Percentiles rank a stretch among this genome's conserved stretches.
phyloP scores from a whole-genome alignment of 2,888 invertebrate genomes.

The Eilema sororculum region DNA sequence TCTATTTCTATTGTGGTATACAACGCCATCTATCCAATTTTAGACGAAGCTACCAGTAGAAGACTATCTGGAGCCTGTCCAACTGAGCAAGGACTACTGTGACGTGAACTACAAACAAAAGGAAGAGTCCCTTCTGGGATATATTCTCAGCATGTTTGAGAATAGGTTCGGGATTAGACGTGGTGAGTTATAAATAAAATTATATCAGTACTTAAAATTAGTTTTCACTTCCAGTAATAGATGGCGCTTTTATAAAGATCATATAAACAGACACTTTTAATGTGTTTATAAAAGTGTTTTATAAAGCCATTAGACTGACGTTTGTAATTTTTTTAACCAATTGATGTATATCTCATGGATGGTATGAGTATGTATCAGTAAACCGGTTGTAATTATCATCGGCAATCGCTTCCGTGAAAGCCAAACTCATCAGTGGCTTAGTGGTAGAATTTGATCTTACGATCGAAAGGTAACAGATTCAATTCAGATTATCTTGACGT shows the following conservation, averaged over 20 bases:
- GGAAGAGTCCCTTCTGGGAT: conserved; percentile 77
- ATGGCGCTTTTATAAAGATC: neutral
- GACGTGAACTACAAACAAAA: conserved; percentile 70
- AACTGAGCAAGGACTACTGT: conserved; percentile 74
- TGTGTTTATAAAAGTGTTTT: too few relatives aligned
- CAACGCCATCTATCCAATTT: conserved; percentile 1
- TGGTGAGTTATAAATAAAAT: conserved; percentile 58
- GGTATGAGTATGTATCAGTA: neutral
- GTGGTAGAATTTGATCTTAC: too few relatives aligned
- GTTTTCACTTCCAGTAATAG: neutral
- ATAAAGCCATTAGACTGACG: too few relatives aligned
- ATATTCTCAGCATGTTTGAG: conserved; percentile 79
- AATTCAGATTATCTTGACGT: too few relatives aligned
- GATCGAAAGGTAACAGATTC: too few relatives aligned
- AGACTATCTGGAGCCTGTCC: conserved; percentile 81
- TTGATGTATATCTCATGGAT: too few relatives aligned
- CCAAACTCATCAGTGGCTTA: too few relatives aligned
- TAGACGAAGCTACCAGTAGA: conserved; percentile 70
- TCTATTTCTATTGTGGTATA: neutral
- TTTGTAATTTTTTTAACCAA: too few relatives aligned
- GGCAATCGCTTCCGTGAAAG: too few relatives aligned
- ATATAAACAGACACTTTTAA: neutral
- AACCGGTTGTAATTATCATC: too few relatives aligned
- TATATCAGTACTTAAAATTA: neutral
- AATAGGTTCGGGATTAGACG: conserved; percentile 72